A percentile compares a stretch with the other conserved stretches of the same genome.
phyloP scores from a whole-genome alignment of 2,888 invertebrate species.

The Steinernema hermaphroditum region DNA sequence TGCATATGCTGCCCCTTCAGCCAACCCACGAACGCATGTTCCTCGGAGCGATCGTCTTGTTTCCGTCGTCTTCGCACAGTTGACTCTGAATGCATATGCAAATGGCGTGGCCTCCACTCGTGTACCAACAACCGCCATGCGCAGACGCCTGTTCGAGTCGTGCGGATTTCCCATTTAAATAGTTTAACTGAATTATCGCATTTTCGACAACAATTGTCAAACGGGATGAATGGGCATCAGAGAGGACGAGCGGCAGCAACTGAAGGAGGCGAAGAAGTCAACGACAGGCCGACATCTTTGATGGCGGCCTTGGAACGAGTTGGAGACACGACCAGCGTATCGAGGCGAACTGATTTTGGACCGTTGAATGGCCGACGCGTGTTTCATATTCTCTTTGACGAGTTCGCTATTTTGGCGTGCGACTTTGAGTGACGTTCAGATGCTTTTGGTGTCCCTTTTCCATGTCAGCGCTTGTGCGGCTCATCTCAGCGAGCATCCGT shows the following conservation, averaged over 20 bases:
- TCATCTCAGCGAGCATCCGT: too few relatives aligned
- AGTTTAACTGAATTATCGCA: constrained; percentile 27
- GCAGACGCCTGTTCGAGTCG: background rate
- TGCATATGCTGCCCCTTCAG: constrained; percentile 2
- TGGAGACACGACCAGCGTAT: too few relatives aligned
- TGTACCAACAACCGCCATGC: background rate
- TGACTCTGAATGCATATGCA: constrained; percentile 27
- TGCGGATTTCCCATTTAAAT: constrained; percentile 28
- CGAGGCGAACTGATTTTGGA: constrained; percentile 16
- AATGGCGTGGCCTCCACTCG: background rate
- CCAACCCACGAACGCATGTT: background rate
- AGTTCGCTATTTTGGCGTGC: constrained; percentile 7
- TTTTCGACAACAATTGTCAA: constrained; percentile 24
- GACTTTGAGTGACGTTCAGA: constrained; percentile 21
- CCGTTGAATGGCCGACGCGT: constrained; percentile 23
- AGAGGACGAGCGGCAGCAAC: background rate
- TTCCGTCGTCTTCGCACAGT: constrained; percentile 5
- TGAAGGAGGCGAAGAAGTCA: background rate
- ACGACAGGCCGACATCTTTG: background rate
- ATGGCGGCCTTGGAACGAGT: constrained; percentile 24
- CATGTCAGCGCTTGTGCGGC: constrained; percentile 14
- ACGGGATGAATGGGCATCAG: background rate
- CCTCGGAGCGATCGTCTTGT: background rate
- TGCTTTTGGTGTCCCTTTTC: constrained; percentile 17
- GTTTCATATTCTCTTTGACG: constrained; percentile 30